phyloP scores from a whole-genome alignment of 2,113 vertebrate genomes.

The Cryptoleucopteryx plumbea region DNA sequence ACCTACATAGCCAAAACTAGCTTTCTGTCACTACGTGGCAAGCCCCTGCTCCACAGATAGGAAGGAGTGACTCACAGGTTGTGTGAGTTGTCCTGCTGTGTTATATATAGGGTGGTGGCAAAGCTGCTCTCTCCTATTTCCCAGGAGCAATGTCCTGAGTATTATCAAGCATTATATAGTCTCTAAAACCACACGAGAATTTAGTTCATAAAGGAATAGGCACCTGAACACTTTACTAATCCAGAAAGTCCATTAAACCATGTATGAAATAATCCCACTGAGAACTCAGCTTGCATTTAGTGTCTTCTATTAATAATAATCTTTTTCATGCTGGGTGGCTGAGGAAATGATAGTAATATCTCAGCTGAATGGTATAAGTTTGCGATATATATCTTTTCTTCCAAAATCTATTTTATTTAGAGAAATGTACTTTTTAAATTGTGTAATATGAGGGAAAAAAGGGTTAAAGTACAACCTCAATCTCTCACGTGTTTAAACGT shows the following conservation, averaged over 20 bases:
- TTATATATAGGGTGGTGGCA: neutral
- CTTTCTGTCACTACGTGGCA: fast-evolving
- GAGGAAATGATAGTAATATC: neutral
- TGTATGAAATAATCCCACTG: neutral
- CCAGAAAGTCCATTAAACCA: neutral
- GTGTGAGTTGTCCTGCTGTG: neutral
- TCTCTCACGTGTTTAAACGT: neutral
- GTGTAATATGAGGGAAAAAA: neutral
- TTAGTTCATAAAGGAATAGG: neutral
- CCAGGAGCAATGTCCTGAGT: neutral
- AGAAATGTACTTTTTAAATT: neutral
- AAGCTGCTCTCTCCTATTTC: neutral
- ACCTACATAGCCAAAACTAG: neutral
- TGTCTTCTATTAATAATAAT: conserved; percentile 18
- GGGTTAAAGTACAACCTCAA: neutral
- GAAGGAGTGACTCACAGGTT: neutral
- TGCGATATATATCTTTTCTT: neutral
- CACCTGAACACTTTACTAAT: neutral
- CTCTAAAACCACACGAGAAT: neutral
- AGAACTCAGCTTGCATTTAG: neutral
- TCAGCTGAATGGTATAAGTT: neutral
- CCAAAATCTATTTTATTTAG: neutral
- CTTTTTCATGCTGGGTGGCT: neutral
- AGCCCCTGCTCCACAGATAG: neutral
- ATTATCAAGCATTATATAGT: neutral